Base-by-base conservation (phyloP, 2,113 vertebrate species). In the Osmerus mordax region DNA sequence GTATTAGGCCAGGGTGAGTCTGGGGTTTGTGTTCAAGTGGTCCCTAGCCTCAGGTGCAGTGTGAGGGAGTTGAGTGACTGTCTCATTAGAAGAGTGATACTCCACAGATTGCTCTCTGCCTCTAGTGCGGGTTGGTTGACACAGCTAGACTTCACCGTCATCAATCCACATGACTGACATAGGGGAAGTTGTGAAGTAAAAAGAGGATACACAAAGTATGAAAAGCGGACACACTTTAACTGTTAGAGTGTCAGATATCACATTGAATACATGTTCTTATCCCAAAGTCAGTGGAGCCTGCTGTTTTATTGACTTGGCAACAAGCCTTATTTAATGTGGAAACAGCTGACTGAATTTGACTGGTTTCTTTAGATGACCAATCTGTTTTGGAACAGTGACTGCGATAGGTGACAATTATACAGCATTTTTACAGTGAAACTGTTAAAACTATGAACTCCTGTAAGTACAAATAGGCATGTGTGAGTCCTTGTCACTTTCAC, bases 21-120 rank as follows among this genome's bases (percentile, higher is more conserved):
- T 70, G 78, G 78, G 28, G 62, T 71, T 70, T 16, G 62, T 83
- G 85, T 61, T 88, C 68, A 80, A 82, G 76, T 84, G 86, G 83
- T 77, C 74, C 78, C n/a, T 83, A 69, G 83, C 86, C 86, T 78
- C 82, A 28, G 84, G 87, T 86, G 71, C 72, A 84, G 71, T 74
- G 76, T 82, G 58, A 60, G 76, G 82, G 87, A 80, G 80, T 81
- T 52, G 65, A 78, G 81, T 78, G 70, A 56, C 72, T 78, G 78
- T 61, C 67, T 81, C 56, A 85, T 80, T 78, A 79, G 78, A 79
- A 13, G 25, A 13, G 77, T 68, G 3, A 82, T 81, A 66, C 68
- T 74, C 71, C 81, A 76, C 76, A 76, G 51, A 71, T 65, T 23
- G 67, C 73, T 71, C 65, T 72, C 65, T 63, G 72, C 54, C 76